Evolutionary conservation across 2,797 vertebrate species (phyloP), one percentile per base, ranked within the genome.

Genomic region (Enteromius radiatus): DNA sequence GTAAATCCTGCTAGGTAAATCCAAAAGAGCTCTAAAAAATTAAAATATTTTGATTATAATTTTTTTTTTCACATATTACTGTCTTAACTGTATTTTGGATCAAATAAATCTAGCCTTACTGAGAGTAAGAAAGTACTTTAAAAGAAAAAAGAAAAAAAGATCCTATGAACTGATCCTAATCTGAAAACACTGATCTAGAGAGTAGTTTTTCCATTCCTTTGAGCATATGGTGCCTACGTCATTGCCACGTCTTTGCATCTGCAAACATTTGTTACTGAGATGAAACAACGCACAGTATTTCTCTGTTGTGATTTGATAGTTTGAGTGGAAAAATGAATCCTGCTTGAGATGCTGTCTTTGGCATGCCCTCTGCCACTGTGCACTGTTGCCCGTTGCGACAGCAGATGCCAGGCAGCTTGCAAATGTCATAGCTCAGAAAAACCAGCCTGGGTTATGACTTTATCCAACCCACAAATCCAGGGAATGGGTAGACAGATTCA

Each of bases 361-460:
- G 59, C 56, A 38, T 78, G 47, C 31, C 38, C 52, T 73, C 15
- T 15, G 71, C 74, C 70, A 78, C 76, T 9, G 77, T 68, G 49
- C 47, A 17, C 23, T 28, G 28, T 28, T 21, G 19, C 84, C 84
- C 19, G 49, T 68, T 65, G 84, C 56, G 84, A 85, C 49, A 78
- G 49, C 80, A 82, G 80, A 85, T 85, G 80, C 76, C 67, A 59
- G 69, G 59, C 36, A 75, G 38, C 15, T 76, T 59, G 28, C 67
- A 78, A 85, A 82, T 85, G 84, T 85, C 80, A 78, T 67, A 78
- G 67, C 59, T 26, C 76, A 82, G 59, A 65, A 11, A 78, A 64
- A 82, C 15, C 43, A 69, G n/a, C 12, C 56, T 65, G 67, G 36
- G 45, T 59, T 73, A 73, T 52, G 56, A 78, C 65, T 78, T 56